Conservation (phyloP, 1,140 invertebrate genomes). For the Eriocheir sinensis region DNA sequence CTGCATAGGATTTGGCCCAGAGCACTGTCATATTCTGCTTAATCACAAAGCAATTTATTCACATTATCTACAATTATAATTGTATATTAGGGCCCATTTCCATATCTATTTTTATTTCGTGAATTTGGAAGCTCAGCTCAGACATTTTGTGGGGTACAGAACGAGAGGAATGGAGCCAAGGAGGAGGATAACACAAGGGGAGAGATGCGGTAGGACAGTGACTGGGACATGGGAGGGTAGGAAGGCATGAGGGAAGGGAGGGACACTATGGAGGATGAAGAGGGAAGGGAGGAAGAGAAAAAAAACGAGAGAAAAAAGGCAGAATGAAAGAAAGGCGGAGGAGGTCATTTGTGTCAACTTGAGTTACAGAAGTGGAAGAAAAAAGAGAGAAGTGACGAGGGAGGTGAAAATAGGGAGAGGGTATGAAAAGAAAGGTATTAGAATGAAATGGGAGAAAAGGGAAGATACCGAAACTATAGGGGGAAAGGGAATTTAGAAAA, state of each 20-base stretch:
- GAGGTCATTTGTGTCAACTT: too few relatives aligned
- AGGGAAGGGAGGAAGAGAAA: background rate
- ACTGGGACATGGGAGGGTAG: too few relatives aligned
- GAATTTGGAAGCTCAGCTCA: background rate
- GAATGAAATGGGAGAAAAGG: too few relatives aligned
- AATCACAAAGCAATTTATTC: conserved; percentile 1
- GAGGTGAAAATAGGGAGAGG: too few relatives aligned
- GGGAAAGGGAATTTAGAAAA: too few relatives aligned
- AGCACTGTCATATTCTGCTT: background rate
- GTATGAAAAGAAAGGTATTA: too few relatives aligned
- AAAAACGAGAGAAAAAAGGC: background rate
- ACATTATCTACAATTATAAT: conserved; percentile 27
- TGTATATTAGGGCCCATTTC: background rate
- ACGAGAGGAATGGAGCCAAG: background rate
- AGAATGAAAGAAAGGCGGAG: background rate
- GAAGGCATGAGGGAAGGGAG: background rate
- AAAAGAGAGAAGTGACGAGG: background rate
- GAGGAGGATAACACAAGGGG: background rate
- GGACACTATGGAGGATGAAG: background rate
- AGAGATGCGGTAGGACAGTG: too few relatives aligned
- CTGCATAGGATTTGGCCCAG: background rate
- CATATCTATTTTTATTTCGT: background rate
- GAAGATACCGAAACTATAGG: too few relatives aligned
- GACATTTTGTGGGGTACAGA: background rate
- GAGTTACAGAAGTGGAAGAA: too few relatives aligned